Evolutionary conservation across 2,797 vertebrate genomes (phyloP).

Genomic region (Coregonus ussuriensis): DNA sequence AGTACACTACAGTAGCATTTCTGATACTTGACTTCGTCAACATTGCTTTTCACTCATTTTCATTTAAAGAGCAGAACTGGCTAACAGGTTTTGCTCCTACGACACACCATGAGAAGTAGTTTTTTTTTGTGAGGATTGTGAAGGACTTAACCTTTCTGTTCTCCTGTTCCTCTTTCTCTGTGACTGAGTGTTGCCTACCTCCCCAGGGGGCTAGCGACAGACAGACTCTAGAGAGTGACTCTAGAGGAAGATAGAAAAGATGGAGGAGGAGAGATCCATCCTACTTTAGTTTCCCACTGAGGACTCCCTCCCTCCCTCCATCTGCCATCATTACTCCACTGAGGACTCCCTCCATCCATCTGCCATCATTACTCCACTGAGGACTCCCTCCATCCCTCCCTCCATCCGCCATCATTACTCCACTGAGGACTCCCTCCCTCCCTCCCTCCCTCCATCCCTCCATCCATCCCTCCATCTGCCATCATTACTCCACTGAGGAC

Average conservation of each 20-base stretch:
- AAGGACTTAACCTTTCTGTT: not conserved
- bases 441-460: not conserved
- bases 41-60: no score
- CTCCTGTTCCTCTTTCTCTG: not conserved
- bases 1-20: not conserved
- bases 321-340: no score
- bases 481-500: conserved; percentile 4
- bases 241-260: no score
- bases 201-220: not conserved
- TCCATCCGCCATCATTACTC: not conserved
- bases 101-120: not conserved
- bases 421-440: no score
- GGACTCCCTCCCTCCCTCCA: not conserved
- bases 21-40: not conserved
- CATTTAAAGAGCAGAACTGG: not conserved
- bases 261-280: no score
- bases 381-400: no score
- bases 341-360: no score
- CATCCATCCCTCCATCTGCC: no score
- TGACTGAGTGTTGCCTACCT: not conserved
- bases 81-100: not conserved
- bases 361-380: no score
- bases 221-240: no score
- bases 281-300: no score
- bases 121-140: not conserved